phyloP scores from a whole-genome alignment of 2,113 vertebrate species.

The Paramisgurnus dabryanus region DNA sequence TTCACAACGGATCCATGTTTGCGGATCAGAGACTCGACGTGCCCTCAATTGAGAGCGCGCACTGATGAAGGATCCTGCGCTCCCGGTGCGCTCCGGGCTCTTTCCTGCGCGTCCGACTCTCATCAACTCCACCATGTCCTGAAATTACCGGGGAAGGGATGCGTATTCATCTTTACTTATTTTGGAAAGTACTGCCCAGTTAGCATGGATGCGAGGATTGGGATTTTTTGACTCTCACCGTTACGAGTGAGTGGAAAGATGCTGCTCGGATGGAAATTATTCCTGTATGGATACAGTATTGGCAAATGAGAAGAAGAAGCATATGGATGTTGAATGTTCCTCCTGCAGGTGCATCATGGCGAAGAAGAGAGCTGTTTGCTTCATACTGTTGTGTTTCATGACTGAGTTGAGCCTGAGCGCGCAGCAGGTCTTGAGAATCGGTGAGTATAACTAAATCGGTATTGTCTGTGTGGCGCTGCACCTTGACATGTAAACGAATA shows the following conservation, averaged over 20 bases:
- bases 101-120: slow-evolving; percentile 2
- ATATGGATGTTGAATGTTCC: slow-evolving; percentile 68
- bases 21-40: slow-evolving; percentile 69
- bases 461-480: no score
- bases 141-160: slow-evolving; percentile 9
- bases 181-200: slow-evolving; percentile 28
- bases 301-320: slow-evolving; percentile 50
- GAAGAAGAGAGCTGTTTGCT: slow-evolving; percentile 76
- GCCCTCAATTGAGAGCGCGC: slow-evolving; percentile 69
- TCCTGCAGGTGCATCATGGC: slow-evolving; percentile 74
- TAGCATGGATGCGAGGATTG: slow-evolving; percentile 59
- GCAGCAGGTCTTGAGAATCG: slow-evolving; percentile 91
- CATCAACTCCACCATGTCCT: slow-evolving; percentile 4
- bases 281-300: slow-evolving; percentile 2
- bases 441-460: slow-evolving; percentile 73
- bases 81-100: not conserved
- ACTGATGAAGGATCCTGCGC: slow-evolving; percentile 50
- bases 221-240: slow-evolving; percentile 43
- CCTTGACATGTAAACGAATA: no score
- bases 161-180: slow-evolving; percentile 7
- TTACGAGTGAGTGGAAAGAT: slow-evolving; percentile 56
- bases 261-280: slow-evolving; percentile 47
- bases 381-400: slow-evolving; percentile 78
- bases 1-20: slow-evolving; percentile 74
- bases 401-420: slow-evolving; percentile 79